These are phyloP conservation scores for Cyprinodon tularosa DNA, from an alignment of 2,113 vertebrate species.

Conservation along the genomic window DNA sequence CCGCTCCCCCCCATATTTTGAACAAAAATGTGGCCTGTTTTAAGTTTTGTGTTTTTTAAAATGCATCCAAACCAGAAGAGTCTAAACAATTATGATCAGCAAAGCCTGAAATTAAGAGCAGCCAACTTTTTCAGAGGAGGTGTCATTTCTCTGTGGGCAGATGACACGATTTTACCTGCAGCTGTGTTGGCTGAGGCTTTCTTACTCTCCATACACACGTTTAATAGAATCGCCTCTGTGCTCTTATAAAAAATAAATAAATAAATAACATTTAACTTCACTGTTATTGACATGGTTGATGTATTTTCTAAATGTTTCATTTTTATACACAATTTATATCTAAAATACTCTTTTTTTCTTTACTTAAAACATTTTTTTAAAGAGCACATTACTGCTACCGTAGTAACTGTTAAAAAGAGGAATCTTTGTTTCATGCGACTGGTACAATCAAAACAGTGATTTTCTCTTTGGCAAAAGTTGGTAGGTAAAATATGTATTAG, in stretches of 20 bases:
- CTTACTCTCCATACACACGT: slow-evolving; percentile 14
- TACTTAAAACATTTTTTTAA: neutral
- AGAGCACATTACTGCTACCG: neutral
- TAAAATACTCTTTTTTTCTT: neutral
- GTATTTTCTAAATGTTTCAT: too few relatives aligned
- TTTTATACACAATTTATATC: neutral
- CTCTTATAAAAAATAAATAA: neutral
- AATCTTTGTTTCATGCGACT: neutral
- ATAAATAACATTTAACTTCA: neutral
- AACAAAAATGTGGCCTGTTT: too few relatives aligned
- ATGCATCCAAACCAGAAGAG: slow-evolving; percentile 37
- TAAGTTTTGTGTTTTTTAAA: neutral
- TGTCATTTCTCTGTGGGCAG: slow-evolving; percentile 31
- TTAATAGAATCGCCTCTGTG: neutral
- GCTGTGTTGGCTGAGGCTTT: slow-evolving; percentile 10
- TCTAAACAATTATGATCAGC: slow-evolving; percentile 58
- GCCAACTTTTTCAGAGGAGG: slow-evolving; percentile 17
- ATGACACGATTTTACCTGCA: slow-evolving; percentile 35
- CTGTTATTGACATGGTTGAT: neutral
- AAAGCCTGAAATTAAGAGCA: slow-evolving; percentile 64
- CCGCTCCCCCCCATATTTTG: too few relatives aligned
- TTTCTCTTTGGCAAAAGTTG: neutral
- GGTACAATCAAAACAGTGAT: neutral
- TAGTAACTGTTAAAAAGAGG: neutral
- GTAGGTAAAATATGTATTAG: neutral